phyloP scores from a whole-genome alignment of 23 tunicate genomes.

The Styela clava region DNA sequence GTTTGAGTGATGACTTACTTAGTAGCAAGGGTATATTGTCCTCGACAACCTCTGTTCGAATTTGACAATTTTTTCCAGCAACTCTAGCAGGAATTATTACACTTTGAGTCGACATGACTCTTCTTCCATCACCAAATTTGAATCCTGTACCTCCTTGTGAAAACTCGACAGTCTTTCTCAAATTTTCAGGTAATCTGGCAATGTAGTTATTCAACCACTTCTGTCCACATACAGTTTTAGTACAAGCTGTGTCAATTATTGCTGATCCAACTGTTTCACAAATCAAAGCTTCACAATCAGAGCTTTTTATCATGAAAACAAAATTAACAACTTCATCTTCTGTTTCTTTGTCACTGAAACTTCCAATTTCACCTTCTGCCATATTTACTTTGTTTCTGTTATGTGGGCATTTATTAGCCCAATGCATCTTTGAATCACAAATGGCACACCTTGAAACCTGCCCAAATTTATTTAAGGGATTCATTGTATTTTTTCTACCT shows the following conservation, averaged over 20 bases:
- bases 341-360: neutral
- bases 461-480: neutral
- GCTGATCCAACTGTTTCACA: neutral
- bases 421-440: neutral
- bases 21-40: neutral
- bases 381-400: neutral
- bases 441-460: neutral
- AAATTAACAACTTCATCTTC: no score
- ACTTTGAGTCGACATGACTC: neutral
- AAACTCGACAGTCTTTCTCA: neutral
- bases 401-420: neutral
- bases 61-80: neutral
- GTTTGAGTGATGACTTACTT: neutral
- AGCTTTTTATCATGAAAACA: neutral
- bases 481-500: neutral
- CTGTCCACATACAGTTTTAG: neutral
- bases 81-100: neutral
- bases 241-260: neutral
- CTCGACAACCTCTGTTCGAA: neutral
- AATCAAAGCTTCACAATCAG: neutral
- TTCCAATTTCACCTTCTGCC: neutral
- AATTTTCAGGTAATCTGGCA: neutral
- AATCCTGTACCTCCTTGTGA: neutral
- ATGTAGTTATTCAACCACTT: neutral
- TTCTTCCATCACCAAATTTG: neutral